phyloP scores from a whole-genome alignment of 2,797 vertebrate species.

The Periparus ater region DNA sequence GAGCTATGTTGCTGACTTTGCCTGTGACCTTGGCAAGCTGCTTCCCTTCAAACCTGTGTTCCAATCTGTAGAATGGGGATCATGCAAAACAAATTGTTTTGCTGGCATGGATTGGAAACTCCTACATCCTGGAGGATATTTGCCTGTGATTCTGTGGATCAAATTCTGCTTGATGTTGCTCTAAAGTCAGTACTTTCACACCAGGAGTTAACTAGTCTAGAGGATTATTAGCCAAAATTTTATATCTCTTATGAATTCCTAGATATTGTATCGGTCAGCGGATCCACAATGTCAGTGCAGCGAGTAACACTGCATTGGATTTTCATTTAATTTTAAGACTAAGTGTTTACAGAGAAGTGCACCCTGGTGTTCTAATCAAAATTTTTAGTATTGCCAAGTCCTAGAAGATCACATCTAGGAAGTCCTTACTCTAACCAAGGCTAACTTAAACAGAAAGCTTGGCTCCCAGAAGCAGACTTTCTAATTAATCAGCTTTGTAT shows the following conservation, averaged over 20 bases:
- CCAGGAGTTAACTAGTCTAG: background rate
- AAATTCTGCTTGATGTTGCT: background rate
- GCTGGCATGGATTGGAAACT: background rate
- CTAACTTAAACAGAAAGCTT: background rate
- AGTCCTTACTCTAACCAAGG: background rate
- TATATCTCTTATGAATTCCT: background rate
- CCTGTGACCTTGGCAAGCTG: background rate
- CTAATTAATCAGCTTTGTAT: constrained; percentile 26
- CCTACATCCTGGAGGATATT: background rate
- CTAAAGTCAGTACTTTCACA: background rate
- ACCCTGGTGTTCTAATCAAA: background rate
- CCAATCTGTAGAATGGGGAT: background rate
- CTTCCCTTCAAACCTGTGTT: background rate
- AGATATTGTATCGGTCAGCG: background rate
- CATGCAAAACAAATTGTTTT: background rate
- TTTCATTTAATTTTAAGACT: background rate
- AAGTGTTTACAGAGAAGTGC: background rate
- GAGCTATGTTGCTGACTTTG: background rate
- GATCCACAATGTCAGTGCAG: background rate
- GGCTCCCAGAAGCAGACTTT: background rate
- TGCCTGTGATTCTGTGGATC: background rate
- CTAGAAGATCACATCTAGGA: background rate
- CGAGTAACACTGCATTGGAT: background rate
- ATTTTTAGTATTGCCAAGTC: background rate
- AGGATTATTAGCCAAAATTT: background rate